phyloP scores from a whole-genome alignment of 2,888 invertebrate species.

The Carcina quercana region DNA sequence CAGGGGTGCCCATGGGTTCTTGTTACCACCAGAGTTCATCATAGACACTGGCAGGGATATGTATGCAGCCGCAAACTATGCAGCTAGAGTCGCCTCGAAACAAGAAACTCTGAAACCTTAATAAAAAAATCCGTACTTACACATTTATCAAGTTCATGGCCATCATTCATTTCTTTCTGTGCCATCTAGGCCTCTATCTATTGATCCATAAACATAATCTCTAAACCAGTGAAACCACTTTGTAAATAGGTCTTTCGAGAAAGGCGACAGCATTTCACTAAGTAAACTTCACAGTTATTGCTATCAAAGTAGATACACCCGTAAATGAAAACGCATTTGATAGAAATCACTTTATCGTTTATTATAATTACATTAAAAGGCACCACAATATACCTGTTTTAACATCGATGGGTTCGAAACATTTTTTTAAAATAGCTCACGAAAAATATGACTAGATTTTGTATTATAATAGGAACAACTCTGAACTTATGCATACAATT shows the following conservation, averaged over 20 bases:
- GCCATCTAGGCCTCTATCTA: neutral
- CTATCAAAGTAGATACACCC: slow-evolving; percentile 4
- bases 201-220: slow-evolving; percentile 2
- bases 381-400: slow-evolving; percentile 28
- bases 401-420: slow-evolving; percentile 9
- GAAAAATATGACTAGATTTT: slow-evolving; percentile 42
- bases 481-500: slow-evolving; percentile 4
- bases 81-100: no score
- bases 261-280: slow-evolving; percentile 7
- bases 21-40: no score
- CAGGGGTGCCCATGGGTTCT: no score
- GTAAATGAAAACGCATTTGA: slow-evolving; percentile 23
- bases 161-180: no score
- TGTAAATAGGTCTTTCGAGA: slow-evolving; percentile 12
- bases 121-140: no score
- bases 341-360: slow-evolving; percentile 42
- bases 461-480: slow-evolving; percentile 17
- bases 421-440: slow-evolving; percentile 17
- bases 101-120: no score
- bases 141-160: no score
- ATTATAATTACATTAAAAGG: slow-evolving; percentile 25
- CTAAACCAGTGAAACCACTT: slow-evolving; percentile 18
- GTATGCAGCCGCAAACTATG: no score
- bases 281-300: neutral
- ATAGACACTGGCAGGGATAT: no score